A percentile compares a stretch with the other conserved stretches of the same genome.
phyloP scores from a whole-genome alignment of 35 echinoderm and acorn worm species.

The Apostichopus japonicus region DNA sequence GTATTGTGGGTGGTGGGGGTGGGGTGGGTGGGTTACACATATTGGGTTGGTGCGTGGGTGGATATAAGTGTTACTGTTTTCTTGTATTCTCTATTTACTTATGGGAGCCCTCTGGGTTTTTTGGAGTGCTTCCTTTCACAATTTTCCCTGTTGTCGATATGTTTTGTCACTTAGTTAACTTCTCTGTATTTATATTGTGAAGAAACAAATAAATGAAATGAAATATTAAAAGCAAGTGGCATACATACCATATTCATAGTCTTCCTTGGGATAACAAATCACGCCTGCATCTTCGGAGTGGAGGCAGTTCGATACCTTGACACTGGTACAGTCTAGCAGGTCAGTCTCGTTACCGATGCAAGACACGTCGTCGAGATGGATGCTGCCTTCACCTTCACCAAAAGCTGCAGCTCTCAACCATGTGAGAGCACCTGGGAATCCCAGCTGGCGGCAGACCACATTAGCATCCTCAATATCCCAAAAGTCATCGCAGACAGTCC shows the following conservation, averaged over 20 bases:
- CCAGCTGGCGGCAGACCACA: conserved; percentile 45
- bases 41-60: too few species aligned
- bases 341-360: background rate
- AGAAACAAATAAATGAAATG: too few species aligned
- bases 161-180: too few species aligned
- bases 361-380: conserved; percentile 19
- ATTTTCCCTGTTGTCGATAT: too few species aligned
- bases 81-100: too few species aligned
- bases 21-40: too few species aligned
- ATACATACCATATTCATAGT: background rate
- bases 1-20: too few species aligned
- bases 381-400: background rate
- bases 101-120: too few species aligned
- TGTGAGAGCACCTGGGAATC: background rate
- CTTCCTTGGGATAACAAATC: background rate
- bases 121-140: too few species aligned
- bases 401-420: background rate
- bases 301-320: background rate
- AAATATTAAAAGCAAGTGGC: too few species aligned
- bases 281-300: conserved; percentile 55
- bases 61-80: too few species aligned
- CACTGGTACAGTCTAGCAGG: conserved; percentile 4
- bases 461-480: conserved; percentile 24
- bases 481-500: conserved; percentile 40
- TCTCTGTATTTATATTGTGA: too few species aligned